A percentile compares a stretch with the other conserved stretches of the same genome.
phyloP scores from a whole-genome alignment of 2,888 invertebrate species.

The Synanthedon myopaeformis region DNA sequence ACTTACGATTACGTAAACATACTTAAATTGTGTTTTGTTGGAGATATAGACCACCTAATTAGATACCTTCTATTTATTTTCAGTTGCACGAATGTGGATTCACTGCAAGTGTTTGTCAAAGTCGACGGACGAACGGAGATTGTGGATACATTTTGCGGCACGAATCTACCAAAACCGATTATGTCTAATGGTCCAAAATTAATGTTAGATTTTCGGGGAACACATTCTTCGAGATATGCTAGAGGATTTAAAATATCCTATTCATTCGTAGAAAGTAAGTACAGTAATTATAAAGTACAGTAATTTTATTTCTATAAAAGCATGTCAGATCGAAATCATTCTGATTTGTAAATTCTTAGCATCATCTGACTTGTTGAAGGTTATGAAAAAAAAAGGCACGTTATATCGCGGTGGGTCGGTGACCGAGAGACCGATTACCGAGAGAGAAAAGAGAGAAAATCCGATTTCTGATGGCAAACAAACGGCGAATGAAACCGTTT shows the following conservation, averaged over 20 bases:
- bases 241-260: conserved; percentile 91
- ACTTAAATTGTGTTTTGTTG: too few relatives aligned
- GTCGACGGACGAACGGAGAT: conserved; percentile 87
- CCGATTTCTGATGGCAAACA: too few relatives aligned
- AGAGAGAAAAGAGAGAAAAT: too few relatives aligned
- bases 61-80: conserved; percentile 18
- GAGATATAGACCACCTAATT: conserved; percentile 1
- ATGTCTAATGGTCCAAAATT: conserved; percentile 94
- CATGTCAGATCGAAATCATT: too few relatives aligned
- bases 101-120: conserved; percentile 84
- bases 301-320: too few relatives aligned
- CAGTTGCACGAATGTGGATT: conserved; percentile 84
- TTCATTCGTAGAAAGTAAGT: conserved; percentile 89
- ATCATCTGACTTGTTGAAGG: too few relatives aligned
- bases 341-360: too few relatives aligned
- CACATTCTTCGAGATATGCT: conserved; percentile 80
- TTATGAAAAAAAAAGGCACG: too few relatives aligned
- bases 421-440: too few relatives aligned
- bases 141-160: conserved; percentile 89
- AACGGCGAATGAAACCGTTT: too few relatives aligned
- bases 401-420: too few relatives aligned
- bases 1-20: background rate
- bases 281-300: too few relatives aligned
- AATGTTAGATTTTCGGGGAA: conserved; percentile 86
- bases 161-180: conserved; percentile 83